phyloP scores from a whole-genome alignment of 2,888 invertebrate genomes.

The Chaetogeoica ovagalla region DNA sequence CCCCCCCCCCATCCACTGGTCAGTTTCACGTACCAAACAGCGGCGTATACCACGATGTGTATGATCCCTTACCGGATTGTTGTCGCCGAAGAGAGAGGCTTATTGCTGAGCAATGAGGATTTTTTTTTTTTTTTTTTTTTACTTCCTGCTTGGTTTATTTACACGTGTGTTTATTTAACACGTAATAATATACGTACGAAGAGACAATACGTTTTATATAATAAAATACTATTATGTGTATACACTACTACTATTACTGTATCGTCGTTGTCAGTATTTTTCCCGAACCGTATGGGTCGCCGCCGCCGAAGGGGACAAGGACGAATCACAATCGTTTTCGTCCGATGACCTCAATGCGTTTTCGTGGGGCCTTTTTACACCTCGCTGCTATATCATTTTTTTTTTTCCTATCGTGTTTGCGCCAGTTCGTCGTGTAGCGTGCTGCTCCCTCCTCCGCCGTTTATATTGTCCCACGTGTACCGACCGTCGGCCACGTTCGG shows the following conservation, averaged over 20 bases:
- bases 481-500: conserved; percentile 34
- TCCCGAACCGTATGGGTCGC: no score
- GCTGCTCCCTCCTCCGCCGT: conserved; percentile 1
- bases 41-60: no score
- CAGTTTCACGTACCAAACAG: no score
- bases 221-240: neutral
- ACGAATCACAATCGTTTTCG: conserved; percentile 17
- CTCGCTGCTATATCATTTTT: neutral
- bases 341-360: conserved; percentile 48
- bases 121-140: no score
- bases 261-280: neutral
- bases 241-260: neutral
- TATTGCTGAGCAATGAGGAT: no score
- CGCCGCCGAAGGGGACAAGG: conserved; percentile 9
- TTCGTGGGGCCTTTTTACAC: conserved; percentile 22
- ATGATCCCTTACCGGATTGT: no score
- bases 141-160: no score
- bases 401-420: conserved; percentile 13
- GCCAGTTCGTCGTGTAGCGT: neutral
- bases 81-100: no score
- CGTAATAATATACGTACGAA: no score
- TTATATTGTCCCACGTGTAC: neutral
- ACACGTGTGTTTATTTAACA: no score
- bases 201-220: no score
- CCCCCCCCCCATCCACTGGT: no score